phyloP scores from a whole-genome alignment of 2,113 vertebrate species.

The Corynorhinus townsendii region DNA sequence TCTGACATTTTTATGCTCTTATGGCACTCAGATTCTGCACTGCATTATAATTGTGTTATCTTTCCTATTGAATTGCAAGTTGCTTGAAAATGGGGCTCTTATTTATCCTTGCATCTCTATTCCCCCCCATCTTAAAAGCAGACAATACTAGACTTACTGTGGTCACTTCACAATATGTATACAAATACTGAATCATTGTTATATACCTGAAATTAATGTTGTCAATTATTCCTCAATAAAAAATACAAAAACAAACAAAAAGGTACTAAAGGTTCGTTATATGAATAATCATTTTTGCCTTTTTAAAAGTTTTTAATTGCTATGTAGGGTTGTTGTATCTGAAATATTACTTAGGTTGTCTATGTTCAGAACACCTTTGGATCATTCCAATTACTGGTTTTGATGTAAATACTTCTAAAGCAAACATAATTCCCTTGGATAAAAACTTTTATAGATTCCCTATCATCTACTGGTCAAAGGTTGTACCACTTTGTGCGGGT shows the following conservation, averaged over 20 bases:
- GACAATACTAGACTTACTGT: neutral
- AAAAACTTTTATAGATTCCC: neutral
- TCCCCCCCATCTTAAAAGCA: neutral
- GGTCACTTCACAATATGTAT: neutral
- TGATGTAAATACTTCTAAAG: neutral
- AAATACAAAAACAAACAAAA: neutral
- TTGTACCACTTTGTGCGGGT: neutral
- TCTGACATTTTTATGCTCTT: neutral
- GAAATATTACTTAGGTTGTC: neutral
- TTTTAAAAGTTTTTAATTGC: neutral
- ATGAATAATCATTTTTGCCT: neutral
- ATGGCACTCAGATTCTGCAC: neutral
- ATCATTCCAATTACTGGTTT: neutral
- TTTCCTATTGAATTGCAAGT: neutral
- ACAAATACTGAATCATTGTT: neutral
- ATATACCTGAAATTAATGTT: neutral
- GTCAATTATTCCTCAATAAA: neutral
- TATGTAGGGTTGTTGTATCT: neutral
- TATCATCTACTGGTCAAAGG: neutral
- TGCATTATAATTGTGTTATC: neutral
- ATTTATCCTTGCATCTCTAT: neutral
- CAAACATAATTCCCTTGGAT: constrained; percentile 10
- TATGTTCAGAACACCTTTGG: neutral
- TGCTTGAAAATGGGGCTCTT: neutral
- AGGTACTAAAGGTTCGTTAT: neutral